Base-by-base conservation (phyloP, 2,113 vertebrate genomes). In the Pithys albifrons region DNA sequence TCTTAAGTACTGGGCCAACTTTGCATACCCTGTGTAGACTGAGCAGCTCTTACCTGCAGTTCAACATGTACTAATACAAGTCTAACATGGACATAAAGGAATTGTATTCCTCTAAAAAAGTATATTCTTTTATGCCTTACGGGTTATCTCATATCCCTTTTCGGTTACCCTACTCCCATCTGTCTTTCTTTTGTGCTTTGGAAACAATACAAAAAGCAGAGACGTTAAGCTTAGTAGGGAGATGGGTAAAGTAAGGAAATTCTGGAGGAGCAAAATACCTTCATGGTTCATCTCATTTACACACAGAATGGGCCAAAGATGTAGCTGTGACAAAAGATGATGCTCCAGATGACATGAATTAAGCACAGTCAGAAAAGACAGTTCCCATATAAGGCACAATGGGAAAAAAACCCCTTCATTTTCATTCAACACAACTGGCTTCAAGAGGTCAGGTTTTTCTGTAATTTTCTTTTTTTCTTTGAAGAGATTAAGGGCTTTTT, bases 391-490 rank as follows among this genome's bases (percentile, higher is more conserved):
- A 51, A 29, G 18, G 2, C 7, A 46, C 41, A 88, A 71, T 2
- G 46, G 7, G 9, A 59, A 35, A 58, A 35, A 49, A 45, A 24
- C n/a, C n/a, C n/a, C 3, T 19, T 57, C 37, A 35, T 39, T 84
- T 76, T 80, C 8, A 46, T 75, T 83, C 24, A 48, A 28, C 15
- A 70, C 9, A 31, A 9, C 7, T 43, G 6, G 20, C 5, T 87
- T 76, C 22, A 48, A 28, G 10, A 54, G 33, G 7, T 9, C 0
- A 0, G 3, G 4, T 4, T 55, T 39, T n/a, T 24, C 27, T 52
- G 7, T 75, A 7, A 41, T 57, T 45, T 57, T 70, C 1, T 61
- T 58, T 88, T 5, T 77, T 73, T 77, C 45, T 88, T 88, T 77
- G 29, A 81, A 87, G 46, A 70, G 2, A 8, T 12, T 17, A 52